These are phyloP conservation scores for Amia ocellicauda DNA, from an alignment of 2,113 vertebrate species.

Conservation along the genomic window DNA sequence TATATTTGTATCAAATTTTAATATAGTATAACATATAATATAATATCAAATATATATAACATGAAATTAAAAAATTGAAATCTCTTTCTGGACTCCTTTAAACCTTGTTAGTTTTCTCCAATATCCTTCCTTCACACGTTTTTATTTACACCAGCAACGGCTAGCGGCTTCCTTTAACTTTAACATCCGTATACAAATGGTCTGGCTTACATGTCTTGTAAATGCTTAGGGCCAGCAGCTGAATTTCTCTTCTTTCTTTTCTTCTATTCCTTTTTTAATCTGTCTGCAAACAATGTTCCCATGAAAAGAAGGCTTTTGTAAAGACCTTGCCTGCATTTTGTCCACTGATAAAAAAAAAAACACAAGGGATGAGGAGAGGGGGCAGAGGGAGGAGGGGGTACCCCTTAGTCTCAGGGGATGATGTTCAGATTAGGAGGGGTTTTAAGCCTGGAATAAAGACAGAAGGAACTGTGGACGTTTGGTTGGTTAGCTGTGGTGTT, in stretches of 20 bases:
- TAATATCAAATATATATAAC: too few species aligned
- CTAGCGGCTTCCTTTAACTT: conserved; percentile 10
- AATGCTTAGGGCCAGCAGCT: conserved; percentile 12
- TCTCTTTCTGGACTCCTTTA: too few species aligned
- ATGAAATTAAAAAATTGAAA: too few species aligned
- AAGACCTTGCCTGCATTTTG: conserved; percentile 25
- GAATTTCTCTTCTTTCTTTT: conserved; percentile 7
- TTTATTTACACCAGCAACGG: too few species aligned
- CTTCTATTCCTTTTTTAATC: conserved; percentile 21
- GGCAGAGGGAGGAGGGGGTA: not conserved
- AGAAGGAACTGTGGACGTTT: conserved; percentile 10
- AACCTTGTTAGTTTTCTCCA: too few species aligned
- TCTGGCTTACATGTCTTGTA: conserved; percentile 1
- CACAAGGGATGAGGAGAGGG: conserved; percentile 1
- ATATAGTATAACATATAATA: too few species aligned
- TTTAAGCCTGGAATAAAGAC: conserved; percentile 13
- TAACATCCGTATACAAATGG: conserved; percentile 1
- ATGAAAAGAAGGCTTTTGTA: conserved; percentile 27
- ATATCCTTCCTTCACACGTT: not conserved
- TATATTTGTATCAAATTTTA: too few species aligned
- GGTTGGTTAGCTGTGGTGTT: not conserved
- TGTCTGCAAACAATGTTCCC: conserved; percentile 32
- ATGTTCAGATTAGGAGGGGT: conserved; percentile 8
- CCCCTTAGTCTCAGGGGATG: not conserved
- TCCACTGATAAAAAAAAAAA: conserved; percentile 21